Base-by-base conservation (phyloP, 2,888 invertebrate genomes). In the Tetranychus piercei region DNA sequence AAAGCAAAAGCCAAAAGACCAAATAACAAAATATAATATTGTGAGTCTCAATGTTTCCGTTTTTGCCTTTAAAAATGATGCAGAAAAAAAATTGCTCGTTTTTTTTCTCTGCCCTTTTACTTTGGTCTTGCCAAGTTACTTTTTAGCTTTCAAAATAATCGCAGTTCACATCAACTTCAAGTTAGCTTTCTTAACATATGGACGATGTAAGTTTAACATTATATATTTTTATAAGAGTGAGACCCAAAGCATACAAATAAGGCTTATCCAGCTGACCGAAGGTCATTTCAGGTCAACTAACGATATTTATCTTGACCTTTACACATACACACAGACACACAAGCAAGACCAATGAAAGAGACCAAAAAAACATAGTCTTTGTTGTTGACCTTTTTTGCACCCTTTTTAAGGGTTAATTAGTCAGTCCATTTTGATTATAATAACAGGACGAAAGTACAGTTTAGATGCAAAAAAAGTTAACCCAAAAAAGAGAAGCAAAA, bases 261-360 rank as follows among this genome's bases (percentile, higher is more conserved):
- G 55, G 55, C 55, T 55, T 55, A 55, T 55, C 55, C 55, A 55
- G 55, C 55, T 55, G 55, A 55, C 55, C 55, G 55, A 55, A 55
- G 55, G 55, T 55, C 55, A 55, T 55, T 15, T 55, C 55, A 55
- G 55, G 55, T 55, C 55, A 55, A 55, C 55, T 6, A 55, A 55
- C 55, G 55, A 55, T 55, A 55, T 55, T 55, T 55, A 55, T 55
- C 55, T 55, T 55, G 55, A 55, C 55, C 55, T 55, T 55, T 55
- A 55, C 55, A 34, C 34, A 34, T 34, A 34, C 34, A 34, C 34
- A 34, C 34, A 34, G 34, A 34, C 34, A 34, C 34, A 34, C 34
- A 34, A 34, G 34, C 34, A 34, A 34, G 34, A 34, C 34, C 34
- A 34, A 34, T 55, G 9, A 15, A 7, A 15, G 9, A 15, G 9